Percentiles rank a stretch among this genome's conserved stretches.
These are phyloP conservation scores for Cryptophagus acutangulus DNA, from an alignment of 2,888 invertebrate genomes.

Conservation along the genomic window DNA sequence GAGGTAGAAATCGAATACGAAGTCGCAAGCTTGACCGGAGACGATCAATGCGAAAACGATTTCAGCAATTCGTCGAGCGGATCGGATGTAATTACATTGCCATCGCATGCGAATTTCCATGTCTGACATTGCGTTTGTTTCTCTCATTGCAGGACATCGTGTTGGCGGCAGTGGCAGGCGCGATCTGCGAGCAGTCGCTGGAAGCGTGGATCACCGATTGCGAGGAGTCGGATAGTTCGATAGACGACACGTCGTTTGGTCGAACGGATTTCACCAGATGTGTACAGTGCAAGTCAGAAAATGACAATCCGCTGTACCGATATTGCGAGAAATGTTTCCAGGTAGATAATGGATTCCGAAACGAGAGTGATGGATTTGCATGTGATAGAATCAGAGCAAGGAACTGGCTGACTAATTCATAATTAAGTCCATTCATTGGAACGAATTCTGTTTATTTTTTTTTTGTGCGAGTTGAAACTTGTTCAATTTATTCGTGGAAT, in stretches of 20 bases:
- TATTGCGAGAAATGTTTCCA: conserved; percentile 69
- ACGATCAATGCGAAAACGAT: conserved; percentile 32
- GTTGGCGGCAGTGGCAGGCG: conserved; percentile 40
- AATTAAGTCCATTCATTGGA: background rate
- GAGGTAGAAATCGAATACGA: conserved; percentile 41
- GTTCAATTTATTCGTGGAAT: no score
- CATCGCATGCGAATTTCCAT: no score
- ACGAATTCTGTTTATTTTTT: no score
- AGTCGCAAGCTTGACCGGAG: conserved; percentile 52
- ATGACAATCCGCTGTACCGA: conserved; percentile 59
- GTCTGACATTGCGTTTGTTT: background rate
- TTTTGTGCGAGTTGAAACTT: no score
- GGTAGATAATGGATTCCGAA: conserved; percentile 41
- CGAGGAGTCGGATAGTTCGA: conserved; percentile 42
- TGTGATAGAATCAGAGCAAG: conserved; percentile 14
- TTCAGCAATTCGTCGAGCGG: conserved; percentile 48
- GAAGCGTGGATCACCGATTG: conserved; percentile 43
- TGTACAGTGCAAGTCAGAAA: conserved; percentile 57
- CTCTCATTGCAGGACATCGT: conserved; percentile 23
- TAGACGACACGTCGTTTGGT: conserved; percentile 32
- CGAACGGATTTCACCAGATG: conserved; percentile 59
- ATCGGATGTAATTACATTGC: no score
- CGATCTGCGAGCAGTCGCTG: conserved; percentile 38
- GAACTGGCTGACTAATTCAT: no score
- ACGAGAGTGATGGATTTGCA: conserved; percentile 20